Evolutionary conservation across 2,888 invertebrate genomes (phyloP), one percentile per base, ranked within the genome.

Genomic region (Venustoraphidia nigricollis): DNA sequence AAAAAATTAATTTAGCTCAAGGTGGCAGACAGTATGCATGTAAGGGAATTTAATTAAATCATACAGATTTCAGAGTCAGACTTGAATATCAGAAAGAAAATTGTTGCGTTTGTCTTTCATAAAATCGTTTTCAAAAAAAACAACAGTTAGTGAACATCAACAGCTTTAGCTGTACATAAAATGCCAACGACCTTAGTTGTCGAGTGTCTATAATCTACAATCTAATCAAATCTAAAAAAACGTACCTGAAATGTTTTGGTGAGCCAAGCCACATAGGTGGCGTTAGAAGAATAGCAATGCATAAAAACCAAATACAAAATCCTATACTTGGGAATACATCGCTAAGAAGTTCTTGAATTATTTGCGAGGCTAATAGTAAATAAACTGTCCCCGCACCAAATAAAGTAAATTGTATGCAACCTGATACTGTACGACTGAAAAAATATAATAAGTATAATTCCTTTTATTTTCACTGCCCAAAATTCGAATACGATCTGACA

Each of bases 171-270:
- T 17, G 17, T 17, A 17, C 4, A 17, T 17, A 17, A 17, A 4
- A 3, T 4, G 17, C 2, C 4, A 17, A 17, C 4, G 17, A 17
- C 17, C 4, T 17, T 17, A 17, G 17, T 17, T 17, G 17, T 17
- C 17, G 17, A 17, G 17, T 17, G 17, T 17, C 17, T 17, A 17
- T 17, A 17, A 17, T 17, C 17, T 17, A 17, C 2, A 17, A 17
- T 17, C 17, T 17, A 17, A 17, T 17, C 17, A 4, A 17, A 17
- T 17, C 17, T 17, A n/a, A 17, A 3, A 8, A 43, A 46, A 64
- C 71, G 72, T 62, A 82, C 83, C 79, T 73, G 60, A 83, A 82
- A 60, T 84, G 82, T 59, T 79, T 81, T 1, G 83, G 82, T 1
- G 81, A 75, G 34, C 79, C 81, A 13, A 81, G 69, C 70, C 81